Evolutionary conservation across 2,113 vertebrate genomes (phyloP).

Genomic region (Scolopax mira): DNA sequence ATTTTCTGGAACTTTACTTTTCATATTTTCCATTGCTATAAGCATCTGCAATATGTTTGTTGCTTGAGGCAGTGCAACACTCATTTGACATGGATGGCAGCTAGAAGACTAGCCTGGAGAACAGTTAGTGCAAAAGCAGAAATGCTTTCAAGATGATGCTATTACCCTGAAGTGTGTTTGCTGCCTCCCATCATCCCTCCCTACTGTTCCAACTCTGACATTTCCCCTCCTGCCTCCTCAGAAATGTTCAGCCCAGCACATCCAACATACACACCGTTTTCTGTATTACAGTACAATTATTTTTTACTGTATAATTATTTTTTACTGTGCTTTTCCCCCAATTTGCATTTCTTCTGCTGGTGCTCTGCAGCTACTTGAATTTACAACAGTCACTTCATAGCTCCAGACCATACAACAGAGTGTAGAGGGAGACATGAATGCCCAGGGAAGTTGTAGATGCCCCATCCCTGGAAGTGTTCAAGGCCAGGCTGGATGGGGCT

Average conservation of each 20-base stretch:
- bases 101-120: not conserved
- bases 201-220: not conserved
- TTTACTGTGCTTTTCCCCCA: not conserved
- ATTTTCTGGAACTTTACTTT: not conserved
- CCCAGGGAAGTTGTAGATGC: not conserved
- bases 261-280: not conserved
- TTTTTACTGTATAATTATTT: not conserved
- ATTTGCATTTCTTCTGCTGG: not conserved
- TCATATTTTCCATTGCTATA: not conserved
- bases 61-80: not conserved
- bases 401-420: not conserved
- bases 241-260: not conserved
- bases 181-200: not conserved
- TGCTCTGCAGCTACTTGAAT: not conserved
- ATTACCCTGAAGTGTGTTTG: not conserved
- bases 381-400: not conserved
- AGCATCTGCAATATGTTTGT: not conserved
- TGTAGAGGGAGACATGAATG: fast-evolving
- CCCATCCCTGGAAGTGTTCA: not conserved
- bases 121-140: not conserved
- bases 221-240: not conserved
- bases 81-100: not conserved
- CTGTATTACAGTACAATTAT: not conserved
- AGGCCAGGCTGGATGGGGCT: not conserved
- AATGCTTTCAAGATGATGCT: not conserved